A percentile compares a stretch with the other conserved stretches of the same genome.
phyloP scores from a whole-genome alignment of 1,140 invertebrate genomes.

The Macrosteles quadrilineatus region DNA sequence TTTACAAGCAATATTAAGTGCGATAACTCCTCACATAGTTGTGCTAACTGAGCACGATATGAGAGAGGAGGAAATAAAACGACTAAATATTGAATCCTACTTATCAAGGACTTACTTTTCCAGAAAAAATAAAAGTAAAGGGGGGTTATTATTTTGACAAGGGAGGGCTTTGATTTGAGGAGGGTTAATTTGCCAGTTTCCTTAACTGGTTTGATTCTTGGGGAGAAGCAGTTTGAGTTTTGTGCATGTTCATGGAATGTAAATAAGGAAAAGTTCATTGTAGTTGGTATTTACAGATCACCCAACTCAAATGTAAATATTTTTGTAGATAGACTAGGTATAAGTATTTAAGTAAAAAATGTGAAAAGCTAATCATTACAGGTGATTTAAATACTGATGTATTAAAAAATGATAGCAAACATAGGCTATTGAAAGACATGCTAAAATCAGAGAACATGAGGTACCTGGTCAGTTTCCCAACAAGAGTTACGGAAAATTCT shows the following conservation, averaged over 20 bases:
- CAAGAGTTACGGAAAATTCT: no score
- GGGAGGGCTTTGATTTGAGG: neutral
- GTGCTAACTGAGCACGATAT: no score
- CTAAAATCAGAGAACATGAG: no score
- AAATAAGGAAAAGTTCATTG: neutral
- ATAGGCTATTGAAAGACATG: no score
- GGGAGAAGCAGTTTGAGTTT: neutral
- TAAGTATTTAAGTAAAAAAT: neutral
- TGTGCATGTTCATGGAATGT: neutral
- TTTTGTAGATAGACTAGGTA: neutral
- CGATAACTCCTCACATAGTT: neutral
- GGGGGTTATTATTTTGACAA: no score
- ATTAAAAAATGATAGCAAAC: no score
- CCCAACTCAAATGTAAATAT: neutral
- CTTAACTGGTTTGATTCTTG: neutral
- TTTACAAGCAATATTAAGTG: neutral
- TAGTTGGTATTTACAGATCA: neutral
- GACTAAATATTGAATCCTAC: no score
- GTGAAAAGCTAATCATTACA: neutral
- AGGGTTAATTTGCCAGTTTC: neutral
- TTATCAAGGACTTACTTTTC: neutral
- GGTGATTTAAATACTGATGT: no score
- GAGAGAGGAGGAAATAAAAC: no score
- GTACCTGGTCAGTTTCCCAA: no score
- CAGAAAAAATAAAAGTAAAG: no score